Evolutionary conservation across 2,888 invertebrate genomes (phyloP).

Genomic region (Scaeva pyrastri): DNA sequence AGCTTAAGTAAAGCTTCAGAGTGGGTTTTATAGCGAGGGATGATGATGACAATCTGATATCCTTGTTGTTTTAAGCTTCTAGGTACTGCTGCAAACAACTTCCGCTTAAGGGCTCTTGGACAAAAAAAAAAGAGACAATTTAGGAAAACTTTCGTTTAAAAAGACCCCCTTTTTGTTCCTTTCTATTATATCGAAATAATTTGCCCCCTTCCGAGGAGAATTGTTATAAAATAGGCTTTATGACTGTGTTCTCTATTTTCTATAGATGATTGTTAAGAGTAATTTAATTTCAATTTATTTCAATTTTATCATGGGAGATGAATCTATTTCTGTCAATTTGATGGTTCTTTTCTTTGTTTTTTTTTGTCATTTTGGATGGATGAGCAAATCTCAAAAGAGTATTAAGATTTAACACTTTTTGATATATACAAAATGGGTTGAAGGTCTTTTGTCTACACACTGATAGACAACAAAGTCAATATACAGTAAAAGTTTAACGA

Average conservation of each 20-base stretch:
- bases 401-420: not conserved
- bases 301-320: conserved; percentile 22
- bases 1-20: conserved; percentile 41
- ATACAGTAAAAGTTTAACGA: not conserved
- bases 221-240: conserved; percentile 40
- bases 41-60: conserved; percentile 46
- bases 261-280: conserved; percentile 35
- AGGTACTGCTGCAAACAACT: conserved; percentile 1
- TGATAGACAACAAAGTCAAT: not conserved
- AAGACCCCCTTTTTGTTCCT: conserved; percentile 34
- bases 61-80: conserved; percentile 20
- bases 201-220: not conserved
- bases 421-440: not conserved
- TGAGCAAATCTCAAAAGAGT: not conserved
- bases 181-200: conserved; percentile 7
- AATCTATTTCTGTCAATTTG: conserved; percentile 29
- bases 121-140: not conserved
- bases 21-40: too few relatives aligned
- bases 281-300: conserved; percentile 66
- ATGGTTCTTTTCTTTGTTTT: not conserved
- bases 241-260: not conserved
- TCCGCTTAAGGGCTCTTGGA: conserved; percentile 19
- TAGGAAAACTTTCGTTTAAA: conserved; percentile 7
- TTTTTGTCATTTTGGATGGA: not conserved
- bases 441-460: not conserved